phyloP scores from a whole-genome alignment of 2,888 invertebrate species.

The Pyrocoelia pectoralis region DNA sequence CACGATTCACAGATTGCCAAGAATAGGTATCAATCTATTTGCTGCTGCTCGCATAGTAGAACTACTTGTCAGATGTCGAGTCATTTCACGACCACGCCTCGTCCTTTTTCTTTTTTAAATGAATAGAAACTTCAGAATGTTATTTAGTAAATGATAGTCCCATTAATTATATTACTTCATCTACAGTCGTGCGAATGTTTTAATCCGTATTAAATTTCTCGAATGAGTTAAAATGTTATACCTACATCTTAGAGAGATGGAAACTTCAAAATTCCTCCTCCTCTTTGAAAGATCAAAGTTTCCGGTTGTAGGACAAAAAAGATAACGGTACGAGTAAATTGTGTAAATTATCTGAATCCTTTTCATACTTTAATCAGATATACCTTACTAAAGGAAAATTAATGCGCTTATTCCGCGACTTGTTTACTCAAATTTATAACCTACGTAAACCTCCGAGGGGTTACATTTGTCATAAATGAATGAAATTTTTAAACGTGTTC shows the following conservation, averaged over 20 bases:
- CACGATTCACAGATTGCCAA: conserved; percentile 49
- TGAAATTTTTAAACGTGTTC: background rate
- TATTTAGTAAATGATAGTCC: conserved; percentile 28
- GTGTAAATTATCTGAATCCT: conserved; percentile 1
- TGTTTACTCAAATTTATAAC: background rate
- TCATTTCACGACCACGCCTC: conserved; percentile 29
- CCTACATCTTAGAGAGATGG: too few species aligned
- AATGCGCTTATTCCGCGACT: background rate
- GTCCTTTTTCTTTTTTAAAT: conserved; percentile 16
- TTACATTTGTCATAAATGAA: background rate
- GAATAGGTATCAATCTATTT: conserved; percentile 40
- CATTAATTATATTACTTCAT: conserved; percentile 26
- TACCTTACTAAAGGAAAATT: background rate
- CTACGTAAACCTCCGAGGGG: background rate
- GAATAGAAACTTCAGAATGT: conserved; percentile 19
- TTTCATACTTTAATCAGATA: conserved; percentile 7
- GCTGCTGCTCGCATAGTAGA: conserved; percentile 24
- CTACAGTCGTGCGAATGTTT: background rate
- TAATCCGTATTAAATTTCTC: background rate
- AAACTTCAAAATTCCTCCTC: background rate
- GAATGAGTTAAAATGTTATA: background rate
- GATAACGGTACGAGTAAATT: background rate
- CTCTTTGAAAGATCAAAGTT: background rate
- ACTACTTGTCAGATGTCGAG: conserved; percentile 33
- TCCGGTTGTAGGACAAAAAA: background rate